Conservation (phyloP, 2,797 vertebrate species). For the Hippoglossus hippoglossus region DNA sequence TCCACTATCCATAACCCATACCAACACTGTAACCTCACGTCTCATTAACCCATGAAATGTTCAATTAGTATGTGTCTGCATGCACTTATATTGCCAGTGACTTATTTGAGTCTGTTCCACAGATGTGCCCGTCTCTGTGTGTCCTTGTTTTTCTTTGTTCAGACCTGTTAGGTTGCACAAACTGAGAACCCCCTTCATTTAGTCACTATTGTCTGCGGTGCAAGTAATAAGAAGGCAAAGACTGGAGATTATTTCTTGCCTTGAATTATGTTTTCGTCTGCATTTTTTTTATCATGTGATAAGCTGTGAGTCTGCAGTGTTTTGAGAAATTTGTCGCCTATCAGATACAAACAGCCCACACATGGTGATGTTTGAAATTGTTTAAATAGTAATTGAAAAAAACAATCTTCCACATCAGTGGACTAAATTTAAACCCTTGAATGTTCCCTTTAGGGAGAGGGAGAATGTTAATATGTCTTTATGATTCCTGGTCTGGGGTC, state of each 20-base stretch:
- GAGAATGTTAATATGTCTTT: constrained; percentile 39
- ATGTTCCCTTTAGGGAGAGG: constrained; percentile 32
- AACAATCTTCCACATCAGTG: constrained; percentile 29
- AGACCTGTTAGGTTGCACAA: constrained; percentile 24
- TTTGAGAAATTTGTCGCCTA: not conserved
- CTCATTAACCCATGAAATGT: constrained; percentile 69
- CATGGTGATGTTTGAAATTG: constrained; percentile 19
- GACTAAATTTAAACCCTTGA: constrained; percentile 42
- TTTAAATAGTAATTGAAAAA: constrained; percentile 41
- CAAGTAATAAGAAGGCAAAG: constrained; percentile 17
- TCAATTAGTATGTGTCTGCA: constrained; percentile 52
- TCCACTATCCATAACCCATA: constrained; percentile 45
- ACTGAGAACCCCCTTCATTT: constrained; percentile 14
- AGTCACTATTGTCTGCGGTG: constrained; percentile 11
- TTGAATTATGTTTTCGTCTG: constrained; percentile 28
- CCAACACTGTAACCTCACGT: constrained; percentile 57
- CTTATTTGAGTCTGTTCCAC: constrained; percentile 69
- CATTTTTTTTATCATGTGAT: not conserved
- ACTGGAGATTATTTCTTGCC: constrained; percentile 4
- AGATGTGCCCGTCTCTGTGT: constrained; percentile 63
- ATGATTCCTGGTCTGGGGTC: constrained; percentile 42
- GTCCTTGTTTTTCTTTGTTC: constrained; percentile 41
- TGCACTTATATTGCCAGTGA: constrained; percentile 59
- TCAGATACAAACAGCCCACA: constrained; percentile 16
- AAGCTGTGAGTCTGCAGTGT: not conserved